Evolutionary conservation across 2,797 vertebrate genomes (phyloP).

Genomic region (Anguilla obscura): DNA sequence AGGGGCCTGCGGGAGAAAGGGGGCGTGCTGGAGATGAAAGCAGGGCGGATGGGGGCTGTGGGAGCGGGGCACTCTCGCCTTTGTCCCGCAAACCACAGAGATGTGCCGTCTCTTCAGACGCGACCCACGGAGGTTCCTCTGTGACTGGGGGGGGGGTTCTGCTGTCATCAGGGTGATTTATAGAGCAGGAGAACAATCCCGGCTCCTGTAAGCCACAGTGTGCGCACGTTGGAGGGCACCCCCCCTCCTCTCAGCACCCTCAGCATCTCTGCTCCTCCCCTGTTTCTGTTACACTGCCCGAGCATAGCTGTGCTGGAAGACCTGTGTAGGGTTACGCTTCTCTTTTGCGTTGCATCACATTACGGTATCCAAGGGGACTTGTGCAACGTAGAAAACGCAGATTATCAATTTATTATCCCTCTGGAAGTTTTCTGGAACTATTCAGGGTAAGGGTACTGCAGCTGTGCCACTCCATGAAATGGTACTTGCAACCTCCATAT

Average conservation of each 20-base stretch:
- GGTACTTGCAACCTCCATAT: neutral
- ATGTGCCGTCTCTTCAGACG: conserved; percentile 61
- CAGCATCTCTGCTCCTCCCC: neutral
- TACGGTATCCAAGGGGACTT: neutral
- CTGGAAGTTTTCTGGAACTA: neutral
- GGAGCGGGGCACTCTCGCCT: conserved; percentile 56
- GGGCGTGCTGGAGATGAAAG: conserved; percentile 45
- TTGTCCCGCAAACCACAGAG: conserved; percentile 62
- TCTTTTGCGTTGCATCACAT: neutral
- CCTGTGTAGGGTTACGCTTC: neutral
- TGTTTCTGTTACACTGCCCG: neutral
- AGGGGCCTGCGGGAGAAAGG: neutral
- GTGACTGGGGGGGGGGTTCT: conserved; percentile 53
- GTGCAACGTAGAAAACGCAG: neutral
- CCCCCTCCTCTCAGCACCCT: neutral
- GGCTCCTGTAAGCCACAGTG: neutral
- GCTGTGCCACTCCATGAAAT: neutral
- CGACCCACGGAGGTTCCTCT: conserved; percentile 47
- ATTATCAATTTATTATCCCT: neutral
- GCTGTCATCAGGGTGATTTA: conserved; percentile 71
- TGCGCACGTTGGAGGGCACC: neutral
- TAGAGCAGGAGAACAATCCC: conserved; percentile 41
- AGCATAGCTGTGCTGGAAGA: neutral
- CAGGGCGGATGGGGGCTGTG: conserved; percentile 50
- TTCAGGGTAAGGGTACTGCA: neutral